Evolutionary conservation across 30 jellyfish, hydroid and myxozoan species (phyloP), one percentile per base, ranked within the genome.

Genomic region (Chironex yamaguchii): DNA sequence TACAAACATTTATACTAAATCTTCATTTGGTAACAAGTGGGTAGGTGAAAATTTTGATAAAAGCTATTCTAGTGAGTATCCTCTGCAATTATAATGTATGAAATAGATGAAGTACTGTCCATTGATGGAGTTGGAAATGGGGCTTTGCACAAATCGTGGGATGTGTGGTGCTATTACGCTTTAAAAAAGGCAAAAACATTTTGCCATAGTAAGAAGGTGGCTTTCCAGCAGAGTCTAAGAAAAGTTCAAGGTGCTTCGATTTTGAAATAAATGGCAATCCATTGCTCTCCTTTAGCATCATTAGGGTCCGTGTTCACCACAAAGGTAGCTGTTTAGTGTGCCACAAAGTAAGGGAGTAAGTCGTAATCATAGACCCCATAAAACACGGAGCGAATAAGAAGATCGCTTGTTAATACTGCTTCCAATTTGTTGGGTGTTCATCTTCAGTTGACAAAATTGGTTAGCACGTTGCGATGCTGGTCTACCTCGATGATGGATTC

Each of bases 141-240:
- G 58, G 58, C 58, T 42, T 17, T 42, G 58, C 9, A 42, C 58
- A 4, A 17, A 17, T 4, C 17, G 58, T 9, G 58, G 58, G 58
- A 42, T 17, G 58, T 4, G 17, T 17, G 17, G 58, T 17, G 17
- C 58, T 4, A 42, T 42, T 42, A 9, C 58, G 9, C 13, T 42
- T 42, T 42, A 42, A 42, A 17, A 42, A 42, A n/a, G n/a, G n/a
- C n/a, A n/a, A n/a, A 17, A 42, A 42, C 58, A 4, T 42, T 42
- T 42, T 9, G 9, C 58, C 58, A 42, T 42, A 42, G 17, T 4
- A 42, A 4, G 58, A 42, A 42, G 58, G 58, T 9, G 58, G 58
- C 58, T 42, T 42, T 42, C 58, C 58, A 42, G 58, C 58, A 42
- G 58, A 42, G 58, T 42, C 58, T 42, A 42, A 42, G 58, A 42